Base-by-base conservation (phyloP, 2,888 invertebrate genomes). In the Saturnia pavonia region DNA sequence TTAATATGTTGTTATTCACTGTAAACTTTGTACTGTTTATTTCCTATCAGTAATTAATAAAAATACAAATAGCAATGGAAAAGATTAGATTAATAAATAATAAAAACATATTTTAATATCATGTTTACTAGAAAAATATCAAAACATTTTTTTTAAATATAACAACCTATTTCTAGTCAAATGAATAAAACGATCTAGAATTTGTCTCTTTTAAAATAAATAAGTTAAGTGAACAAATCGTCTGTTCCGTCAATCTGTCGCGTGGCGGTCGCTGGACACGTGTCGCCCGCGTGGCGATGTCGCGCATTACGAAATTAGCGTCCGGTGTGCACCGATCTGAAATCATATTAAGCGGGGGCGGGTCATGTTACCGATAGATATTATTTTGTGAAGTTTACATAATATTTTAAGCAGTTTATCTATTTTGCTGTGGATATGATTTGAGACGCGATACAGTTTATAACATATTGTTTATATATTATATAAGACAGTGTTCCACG, bases 201-300 rank as follows among this genome's bases (percentile, higher is more conserved):
- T 86, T 85, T 87, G 83, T 85, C 81, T 85, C 81, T 80, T 82
- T 85, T 83, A 80, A 81, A 84, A 86, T 85, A 88, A 91, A 89
- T 87, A 88, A 89, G 89, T 90, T 86, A 88, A 90, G 91, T 89
- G 91, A 86, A 90, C 91, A 91, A 92, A 92, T 94, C 88, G 91
- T 79, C 77, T 81, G 80, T 80, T 80, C 80, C 87, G 87, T 88
- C 88, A 88, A 85, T 88, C 85, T 84, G 90, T 87, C 91, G 87
- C 86, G 91, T 87, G 90, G 81, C 87, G 80, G 84, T 79, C 80
- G 80, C 76, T 83, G 69, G 82, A 72, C 91, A 80, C 91, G 89
- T 88, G 92, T 54, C 80, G 48, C 84, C 68, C 88, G 82, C 88
- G 88, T 88, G 87, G 57, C 85, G 77, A 77, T 81, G 82, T 84